Conservation (phyloP, 2,797 vertebrate genomes). For the Ispidina picta region DNA sequence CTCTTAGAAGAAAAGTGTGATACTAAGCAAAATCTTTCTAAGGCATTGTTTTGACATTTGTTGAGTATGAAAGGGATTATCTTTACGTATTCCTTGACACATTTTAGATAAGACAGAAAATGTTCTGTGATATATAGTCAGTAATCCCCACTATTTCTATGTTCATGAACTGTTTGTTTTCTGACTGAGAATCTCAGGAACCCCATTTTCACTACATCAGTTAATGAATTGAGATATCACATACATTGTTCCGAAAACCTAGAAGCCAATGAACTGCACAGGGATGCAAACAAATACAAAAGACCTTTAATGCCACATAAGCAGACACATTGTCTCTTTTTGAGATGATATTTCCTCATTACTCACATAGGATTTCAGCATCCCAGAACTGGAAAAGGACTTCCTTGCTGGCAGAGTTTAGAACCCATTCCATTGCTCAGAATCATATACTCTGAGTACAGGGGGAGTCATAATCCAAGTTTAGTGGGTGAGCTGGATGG, state of each 20-base stretch:
- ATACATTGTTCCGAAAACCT: not conserved
- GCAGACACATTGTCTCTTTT: not conserved
- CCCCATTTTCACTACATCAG: not conserved
- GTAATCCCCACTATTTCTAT: not conserved
- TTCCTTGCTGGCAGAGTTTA: not conserved
- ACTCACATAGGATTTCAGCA: not conserved
- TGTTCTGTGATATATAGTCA: not conserved
- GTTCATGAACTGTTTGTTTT: not conserved
- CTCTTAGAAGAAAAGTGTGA: not conserved
- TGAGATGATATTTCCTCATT: not conserved
- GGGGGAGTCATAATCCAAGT: not conserved
- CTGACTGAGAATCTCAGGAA: not conserved
- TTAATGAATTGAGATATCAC: conserved; percentile 10
- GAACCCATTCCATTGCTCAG: not conserved
- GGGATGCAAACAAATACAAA: not conserved
- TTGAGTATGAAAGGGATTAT: not conserved
- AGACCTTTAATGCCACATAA: not conserved
- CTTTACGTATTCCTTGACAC: not conserved
- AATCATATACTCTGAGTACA: not conserved
- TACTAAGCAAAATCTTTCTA: not conserved
- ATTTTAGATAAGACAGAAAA: not conserved
- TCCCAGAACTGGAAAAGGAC: not conserved
- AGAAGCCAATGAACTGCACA: not conserved
- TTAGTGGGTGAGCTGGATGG: not conserved
- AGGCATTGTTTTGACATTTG: not conserved